A percentile compares a stretch with the other conserved stretches of the same genome.
These are phyloP conservation scores for Lophura nycthemera DNA, from an alignment of 2,113 vertebrate species.

Conservation along the genomic window DNA sequence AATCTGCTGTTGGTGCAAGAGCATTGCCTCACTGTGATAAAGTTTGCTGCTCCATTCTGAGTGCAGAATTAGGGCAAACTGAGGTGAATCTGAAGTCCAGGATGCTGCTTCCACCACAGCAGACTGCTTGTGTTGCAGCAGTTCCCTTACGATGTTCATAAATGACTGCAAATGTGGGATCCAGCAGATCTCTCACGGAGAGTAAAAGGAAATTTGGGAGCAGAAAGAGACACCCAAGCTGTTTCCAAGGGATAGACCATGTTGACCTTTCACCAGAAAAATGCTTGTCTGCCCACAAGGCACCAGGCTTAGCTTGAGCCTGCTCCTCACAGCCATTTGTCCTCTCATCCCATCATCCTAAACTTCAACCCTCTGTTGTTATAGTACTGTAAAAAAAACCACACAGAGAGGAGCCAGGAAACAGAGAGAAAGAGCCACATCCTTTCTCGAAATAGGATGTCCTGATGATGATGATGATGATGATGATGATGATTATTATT, in stretches of 20 bases:
- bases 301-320: not conserved
- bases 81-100: not conserved
- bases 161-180: not conserved
- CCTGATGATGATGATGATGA: too few species aligned
- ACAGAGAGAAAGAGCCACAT: not conserved
- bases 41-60: not conserved
- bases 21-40: not conserved
- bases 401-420: not conserved
- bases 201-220: not conserved
- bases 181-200: not conserved
- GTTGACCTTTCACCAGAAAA: not conserved
- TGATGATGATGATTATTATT: not conserved
- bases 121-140: not conserved
- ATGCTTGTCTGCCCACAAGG: not conserved
- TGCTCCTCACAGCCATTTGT: not conserved
- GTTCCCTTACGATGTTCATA: not conserved
- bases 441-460: rapidly evolving
- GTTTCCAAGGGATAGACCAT: not conserved
- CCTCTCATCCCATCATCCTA: too few species aligned
- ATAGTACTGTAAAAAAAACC: not conserved
- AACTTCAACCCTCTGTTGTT: not conserved
- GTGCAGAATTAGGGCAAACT: not conserved
- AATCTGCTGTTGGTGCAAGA: not conserved
- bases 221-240: not conserved
- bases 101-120: not conserved